phyloP scores from a whole-genome alignment of 2,888 invertebrate genomes.

The Caenorhabditis japonica region DNA sequence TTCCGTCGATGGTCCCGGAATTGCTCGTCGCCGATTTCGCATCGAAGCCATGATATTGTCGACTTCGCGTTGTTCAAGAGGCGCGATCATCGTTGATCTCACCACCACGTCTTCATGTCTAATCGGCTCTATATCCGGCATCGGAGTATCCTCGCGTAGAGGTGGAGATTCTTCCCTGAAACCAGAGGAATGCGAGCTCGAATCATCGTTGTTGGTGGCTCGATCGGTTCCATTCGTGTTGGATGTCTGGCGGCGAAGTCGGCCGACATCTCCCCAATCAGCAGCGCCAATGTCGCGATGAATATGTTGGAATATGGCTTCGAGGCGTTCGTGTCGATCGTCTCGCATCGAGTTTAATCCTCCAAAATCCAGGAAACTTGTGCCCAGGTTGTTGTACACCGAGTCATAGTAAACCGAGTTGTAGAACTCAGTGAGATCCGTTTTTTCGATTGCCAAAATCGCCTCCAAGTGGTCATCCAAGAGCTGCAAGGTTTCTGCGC shows the following conservation, averaged over 20 bases:
- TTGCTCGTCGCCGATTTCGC: no score
- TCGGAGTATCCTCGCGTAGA: constrained; percentile 29
- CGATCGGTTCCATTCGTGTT: constrained; percentile 20
- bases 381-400: constrained; percentile 15
- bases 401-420: constrained; percentile 32
- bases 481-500: neutral
- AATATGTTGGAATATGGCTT: constrained; percentile 11
- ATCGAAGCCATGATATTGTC: no score
- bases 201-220: constrained; percentile 27
- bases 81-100: no score
- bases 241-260: constrained; percentile 2
- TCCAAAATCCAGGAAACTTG: constrained; percentile 4
- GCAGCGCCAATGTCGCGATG: constrained; percentile 5
- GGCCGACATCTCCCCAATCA: neutral
- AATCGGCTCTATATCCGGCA: constrained; percentile 6
- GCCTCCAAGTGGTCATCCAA: constrained; percentile 38
- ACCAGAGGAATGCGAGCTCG: no score
- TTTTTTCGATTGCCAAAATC: constrained; percentile 15
- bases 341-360: constrained; percentile 3
- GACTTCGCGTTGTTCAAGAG: no score
- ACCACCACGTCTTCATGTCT: no score
- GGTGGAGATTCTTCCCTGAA: constrained; percentile 14
- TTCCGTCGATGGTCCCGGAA: no score
- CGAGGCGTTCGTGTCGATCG: constrained; percentile 14
- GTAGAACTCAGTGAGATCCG: constrained; percentile 13